Conservation (phyloP, 1,140 invertebrate genomes). For the Uloborus diversus region DNA sequence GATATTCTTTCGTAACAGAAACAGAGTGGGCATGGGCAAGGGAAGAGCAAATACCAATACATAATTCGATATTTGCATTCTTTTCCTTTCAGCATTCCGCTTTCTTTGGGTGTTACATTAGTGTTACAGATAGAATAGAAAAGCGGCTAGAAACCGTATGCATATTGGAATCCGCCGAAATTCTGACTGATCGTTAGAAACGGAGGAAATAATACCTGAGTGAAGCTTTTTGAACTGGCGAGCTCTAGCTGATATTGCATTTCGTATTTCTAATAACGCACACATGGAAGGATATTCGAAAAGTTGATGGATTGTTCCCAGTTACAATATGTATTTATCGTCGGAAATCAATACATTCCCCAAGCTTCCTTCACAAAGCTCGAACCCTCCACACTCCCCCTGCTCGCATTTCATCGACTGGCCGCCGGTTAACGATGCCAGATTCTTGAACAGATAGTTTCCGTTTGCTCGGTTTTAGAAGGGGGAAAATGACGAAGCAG, state of each 20-base stretch:
- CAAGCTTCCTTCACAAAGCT: slow-evolving; percentile 23
- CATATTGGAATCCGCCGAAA: slow-evolving; percentile 54
- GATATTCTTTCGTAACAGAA: slow-evolving; percentile 51
- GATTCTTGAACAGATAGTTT: slow-evolving; percentile 54
- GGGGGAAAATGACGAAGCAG: neutral
- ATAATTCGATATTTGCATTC: slow-evolving; percentile 57
- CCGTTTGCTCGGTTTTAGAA: slow-evolving; percentile 16
- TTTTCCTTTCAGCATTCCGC: slow-evolving; percentile 39
- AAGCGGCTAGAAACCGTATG: slow-evolving; percentile 35
- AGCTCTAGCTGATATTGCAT: slow-evolving; percentile 54
- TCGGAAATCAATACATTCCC: slow-evolving; percentile 50
- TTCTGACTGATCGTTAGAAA: slow-evolving; percentile 51
- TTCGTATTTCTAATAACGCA: slow-evolving; percentile 56
- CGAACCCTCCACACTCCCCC: neutral
- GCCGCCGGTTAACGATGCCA: slow-evolving; percentile 53
- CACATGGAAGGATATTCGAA: slow-evolving; percentile 53
- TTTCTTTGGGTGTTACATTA: slow-evolving; percentile 55
- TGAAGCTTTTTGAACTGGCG: slow-evolving; percentile 46
- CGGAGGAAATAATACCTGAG: slow-evolving; percentile 53
- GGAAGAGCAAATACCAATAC: slow-evolving; percentile 55
- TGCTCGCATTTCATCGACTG: slow-evolving; percentile 49
- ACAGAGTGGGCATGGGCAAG: slow-evolving; percentile 38
- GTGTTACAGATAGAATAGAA: slow-evolving; percentile 52
- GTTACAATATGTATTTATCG: slow-evolving; percentile 58
- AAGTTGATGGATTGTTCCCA: slow-evolving; percentile 55